These are phyloP conservation scores for Brachionus paranguensis DNA, from an alignment of 1,140 invertebrate genomes.

Conservation along the genomic window DNA sequence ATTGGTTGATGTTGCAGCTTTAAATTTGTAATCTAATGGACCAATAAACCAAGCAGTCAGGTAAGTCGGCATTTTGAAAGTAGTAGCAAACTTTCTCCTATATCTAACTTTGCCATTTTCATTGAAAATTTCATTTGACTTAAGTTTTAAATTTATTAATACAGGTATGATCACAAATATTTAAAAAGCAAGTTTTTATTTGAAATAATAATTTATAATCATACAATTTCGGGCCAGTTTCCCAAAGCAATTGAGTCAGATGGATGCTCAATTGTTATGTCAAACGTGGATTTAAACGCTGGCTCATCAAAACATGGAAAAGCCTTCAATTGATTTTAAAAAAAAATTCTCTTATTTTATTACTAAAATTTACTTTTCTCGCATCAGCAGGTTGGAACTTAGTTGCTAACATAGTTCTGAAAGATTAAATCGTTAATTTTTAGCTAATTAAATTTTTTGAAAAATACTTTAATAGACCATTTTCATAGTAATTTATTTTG, in stretches of 20 bases:
- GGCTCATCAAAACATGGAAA: constrained; percentile 41
- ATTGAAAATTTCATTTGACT: not conserved
- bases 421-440: not conserved
- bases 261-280: constrained; percentile 54
- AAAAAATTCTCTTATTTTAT: too few relatives aligned
- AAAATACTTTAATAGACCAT: not conserved
- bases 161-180: not conserved
- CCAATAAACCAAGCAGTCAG: constrained; percentile 13
- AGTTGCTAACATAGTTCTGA: not conserved
- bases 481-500: constrained; percentile 22
- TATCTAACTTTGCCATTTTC: not conserved
- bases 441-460: not conserved
- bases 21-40: not conserved
- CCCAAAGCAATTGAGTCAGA: not conserved
- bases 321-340: not conserved
- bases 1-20: not conserved
- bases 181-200: not conserved
- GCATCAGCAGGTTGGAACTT: constrained; percentile 32
- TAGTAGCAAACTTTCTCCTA: not conserved
- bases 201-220: not conserved
- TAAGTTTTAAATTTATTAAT: not conserved
- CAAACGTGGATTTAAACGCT: constrained; percentile 60
- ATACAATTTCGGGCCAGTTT: constrained; percentile 4
- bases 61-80: constrained; percentile 11
- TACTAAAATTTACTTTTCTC: not conserved